phyloP scores from a whole-genome alignment of 2,797 vertebrate genomes.

The Myoxocephalus aenaeus region DNA sequence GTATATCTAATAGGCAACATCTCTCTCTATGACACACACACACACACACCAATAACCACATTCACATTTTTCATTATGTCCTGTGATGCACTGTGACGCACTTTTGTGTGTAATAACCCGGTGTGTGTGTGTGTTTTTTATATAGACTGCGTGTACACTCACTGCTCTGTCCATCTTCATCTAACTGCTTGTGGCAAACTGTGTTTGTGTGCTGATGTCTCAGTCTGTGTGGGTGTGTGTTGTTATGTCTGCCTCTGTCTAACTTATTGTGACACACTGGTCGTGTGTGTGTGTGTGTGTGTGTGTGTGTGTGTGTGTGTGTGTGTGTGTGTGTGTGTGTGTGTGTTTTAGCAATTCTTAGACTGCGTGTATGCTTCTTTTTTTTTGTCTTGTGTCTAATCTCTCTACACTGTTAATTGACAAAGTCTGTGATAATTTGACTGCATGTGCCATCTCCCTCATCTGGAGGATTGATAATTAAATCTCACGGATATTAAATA shows the following conservation, averaged over 20 bases:
- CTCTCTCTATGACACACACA: background rate
- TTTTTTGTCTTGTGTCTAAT: background rate
- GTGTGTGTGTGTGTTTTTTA: background rate
- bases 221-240: slow-evolving; percentile 28
- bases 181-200: slow-evolving; percentile 28
- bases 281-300: slow-evolving; percentile 1
- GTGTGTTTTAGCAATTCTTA: background rate
- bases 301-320: background rate
- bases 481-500: slow-evolving; percentile 37
- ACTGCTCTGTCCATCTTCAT: slow-evolving; percentile 1
- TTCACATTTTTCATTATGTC: background rate
- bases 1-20: background rate
- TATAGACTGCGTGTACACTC: background rate
- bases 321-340: background rate
- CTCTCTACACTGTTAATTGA: slow-evolving; percentile 11
- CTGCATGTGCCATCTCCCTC: slow-evolving; percentile 25
- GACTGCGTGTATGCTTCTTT: background rate
- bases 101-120: background rate
- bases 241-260: slow-evolving; percentile 22
- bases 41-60: background rate
- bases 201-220: background rate
- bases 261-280: slow-evolving; percentile 32
- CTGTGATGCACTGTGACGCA: slow-evolving; percentile 2
- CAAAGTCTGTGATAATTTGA: slow-evolving; percentile 35
- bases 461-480: slow-evolving; percentile 47